Base-by-base conservation (phyloP, 2,797 vertebrate genomes). In the Lepus townsendii region DNA sequence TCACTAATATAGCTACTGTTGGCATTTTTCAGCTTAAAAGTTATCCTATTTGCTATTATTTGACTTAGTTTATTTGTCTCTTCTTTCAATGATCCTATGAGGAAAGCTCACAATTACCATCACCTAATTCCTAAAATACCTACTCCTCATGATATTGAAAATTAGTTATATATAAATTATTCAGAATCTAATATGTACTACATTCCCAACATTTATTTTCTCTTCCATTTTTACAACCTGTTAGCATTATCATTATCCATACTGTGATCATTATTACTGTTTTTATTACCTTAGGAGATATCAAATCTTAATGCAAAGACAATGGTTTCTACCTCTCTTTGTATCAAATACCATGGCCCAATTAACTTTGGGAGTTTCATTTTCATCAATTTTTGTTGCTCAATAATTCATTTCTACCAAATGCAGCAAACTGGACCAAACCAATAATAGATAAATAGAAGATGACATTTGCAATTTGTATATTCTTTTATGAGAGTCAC, bases 341-440 rank as follows among this genome's bases (percentile, higher is more conserved):
- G 11, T 54, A 75, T 85, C 35, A 89, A 84, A 80, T 71, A 72
- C 60, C 26, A 92, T 50, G 47, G 68, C n/a, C 19, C 82, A 85
- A 42, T 89, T 80, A 65, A 80, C 19, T 84, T 27, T 47, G 50
- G 65, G 62, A 88, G 26, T 84, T 86, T 78, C 19, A 24, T 78
- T 83, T 90, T 57, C 26, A 83, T 83, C 88, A 68, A 75, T 42
- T 88, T 83, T 38, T 54, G 30, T 66, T 91, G 77, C 10, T 90
- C 27, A 86, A 60, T 92, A 89, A 83, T 87, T 85, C 10, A 62
- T 62, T 90, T 80, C 22, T 27, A 50, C 66, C 63, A 88, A 83
- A 63, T 95, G 68, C 30, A 47, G 66, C 3, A 72, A 82, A 78
- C 3, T 9, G 24, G 32, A 68, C 73, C 42, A 69, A 83, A 88